Percentiles rank a stretch among this genome's conserved stretches.
phyloP scores from a whole-genome alignment of 2,888 invertebrate genomes.

The Caenorhabditis sp. region DNA sequence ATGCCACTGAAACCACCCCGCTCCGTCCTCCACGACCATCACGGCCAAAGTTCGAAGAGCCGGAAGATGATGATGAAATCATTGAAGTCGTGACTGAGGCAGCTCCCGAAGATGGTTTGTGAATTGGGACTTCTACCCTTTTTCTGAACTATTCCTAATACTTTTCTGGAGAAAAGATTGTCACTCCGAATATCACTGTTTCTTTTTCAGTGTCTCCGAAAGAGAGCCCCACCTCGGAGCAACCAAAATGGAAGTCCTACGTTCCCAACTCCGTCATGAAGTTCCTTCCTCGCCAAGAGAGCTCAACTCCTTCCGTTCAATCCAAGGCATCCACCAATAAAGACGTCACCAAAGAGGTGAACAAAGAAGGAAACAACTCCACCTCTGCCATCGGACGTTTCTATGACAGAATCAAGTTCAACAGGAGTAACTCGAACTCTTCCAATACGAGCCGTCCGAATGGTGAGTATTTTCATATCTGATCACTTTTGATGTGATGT shows the following conservation, averaged over 20 bases:
- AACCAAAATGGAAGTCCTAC: constrained; percentile 60
- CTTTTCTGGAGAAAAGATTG: too few relatives aligned
- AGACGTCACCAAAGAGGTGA: not conserved
- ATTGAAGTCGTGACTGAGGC: constrained; percentile 32
- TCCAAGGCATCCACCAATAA: constrained; percentile 47
- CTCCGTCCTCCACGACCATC: constrained; percentile 62
- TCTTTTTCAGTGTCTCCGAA: constrained; percentile 21
- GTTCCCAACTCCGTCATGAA: constrained; percentile 56
- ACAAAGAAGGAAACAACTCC: constrained; percentile 16
- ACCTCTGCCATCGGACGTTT: constrained; percentile 53
- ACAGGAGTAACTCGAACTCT: constrained; percentile 46
- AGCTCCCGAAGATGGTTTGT: constrained; percentile 27
- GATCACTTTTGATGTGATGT: not conserved
- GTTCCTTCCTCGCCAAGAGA: constrained; percentile 48
- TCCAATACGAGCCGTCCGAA: constrained; percentile 31
- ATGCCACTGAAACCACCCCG: constrained; percentile 60
- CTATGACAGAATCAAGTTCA: constrained; percentile 56
- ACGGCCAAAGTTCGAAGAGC: constrained; percentile 46
- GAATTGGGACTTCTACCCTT: constrained; percentile 1
- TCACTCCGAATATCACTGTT: too few relatives aligned
- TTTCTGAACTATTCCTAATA: constrained; percentile 9
- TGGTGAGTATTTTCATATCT: constrained; percentile 28
- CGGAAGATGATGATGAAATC: constrained; percentile 48
- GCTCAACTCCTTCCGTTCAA: constrained; percentile 53
- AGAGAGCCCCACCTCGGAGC: constrained; percentile 21